Base-by-base conservation (phyloP, 2,113 vertebrate genomes). In the Leptodactylus fuscus region DNA sequence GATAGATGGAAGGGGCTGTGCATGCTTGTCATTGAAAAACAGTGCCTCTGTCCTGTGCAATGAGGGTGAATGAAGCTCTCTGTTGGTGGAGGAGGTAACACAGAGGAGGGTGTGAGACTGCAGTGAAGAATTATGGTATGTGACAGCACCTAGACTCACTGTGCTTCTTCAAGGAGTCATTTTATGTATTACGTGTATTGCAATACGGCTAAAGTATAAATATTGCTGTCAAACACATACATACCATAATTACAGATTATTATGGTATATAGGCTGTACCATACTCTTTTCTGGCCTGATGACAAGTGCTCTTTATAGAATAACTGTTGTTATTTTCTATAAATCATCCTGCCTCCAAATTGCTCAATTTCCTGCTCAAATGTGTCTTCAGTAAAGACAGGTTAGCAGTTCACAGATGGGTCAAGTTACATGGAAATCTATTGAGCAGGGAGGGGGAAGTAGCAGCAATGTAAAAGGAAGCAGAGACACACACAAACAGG, bases 1-100 rank as follows among this genome's bases (percentile, higher is more conserved):
- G 38, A 84, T 84, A 24, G 58, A 76, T 84, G 71, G 32, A 29
- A 46, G 46, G 51, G 34, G 24, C 24, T 46, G n/a, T 27, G 49
- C 36, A 3, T 29, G n/a, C 24, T 22, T 29, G 55, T 36, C 38
- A 13, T 34, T 15, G 16, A 9, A 38, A 29, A n/a, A 75, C 34
- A n/a, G 16, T 1, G 36, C 36, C 49, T 49, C 44, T 18, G 58
- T 24, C 20, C 70, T 24, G 69, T 71, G n/a, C n/a, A 27, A 4
- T 3, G n/a, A n/a, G 70, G 11, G 70, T 15, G 22, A 16, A 34
- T 29, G 22, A 46, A 41, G 2, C 62, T n/a, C 41, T 74, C 18
- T 41, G 69, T 71, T 10, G 22, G 18, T 36, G 34, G 34, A 38
- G 34, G 58, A 55, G 53, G 53, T n/a, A 22, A n/a, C 53, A 55